Base-by-base conservation (phyloP, 23 tunicate genomes). In the Halocynthia aurantium region DNA sequence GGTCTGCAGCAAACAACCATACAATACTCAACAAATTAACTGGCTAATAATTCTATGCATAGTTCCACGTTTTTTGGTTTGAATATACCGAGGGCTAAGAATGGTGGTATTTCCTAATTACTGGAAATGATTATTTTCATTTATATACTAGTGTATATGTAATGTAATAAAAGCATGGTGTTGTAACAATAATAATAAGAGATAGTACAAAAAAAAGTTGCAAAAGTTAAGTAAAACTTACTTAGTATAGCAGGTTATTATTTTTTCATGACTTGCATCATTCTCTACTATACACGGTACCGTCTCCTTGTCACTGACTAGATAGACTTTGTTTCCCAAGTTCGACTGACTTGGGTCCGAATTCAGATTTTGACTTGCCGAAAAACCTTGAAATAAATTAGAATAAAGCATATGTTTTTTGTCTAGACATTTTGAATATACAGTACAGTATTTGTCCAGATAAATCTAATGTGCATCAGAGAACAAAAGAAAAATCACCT, bases 251-350 rank as follows among this genome's bases (percentile, higher is more conserved):
- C 85, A 81, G 0, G 73, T 71, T 8, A 81, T 73, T 53, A 61
- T 72, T 50, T 40, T 51, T 12, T 81, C 77, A 8, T 76, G 67
- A 72, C 85, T 81, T 49, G 79, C 85, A 57, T 81, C 85, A 50
- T 81, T 81, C 13, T 72, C 85, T 6, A 82, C 86, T 17, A 75
- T 80, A 53, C 86, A 82, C 19, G 62, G 62, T 8, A 74, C 78
- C 8, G 60, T 74, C 56, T 74, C 78, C 10, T 17, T 54, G 78
- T 74, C 78, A 49, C 78, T 74, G 60, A 74, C 18, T 13, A 74
- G 31, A 74, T 74, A 74, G 10, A 64, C 78, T n/a, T 74, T 74
- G 78, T 74, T 74, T 53, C 78, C 78, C 60, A 74, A 49, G 19
- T 74, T 56, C 8, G 62, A 40, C 9, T 22, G 50, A 11, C 56